Percentiles rank a stretch among this genome's conserved stretches.
Conservation (phyloP, 2,113 vertebrate species). For the Campylorhamphus procurvoides region DNA sequence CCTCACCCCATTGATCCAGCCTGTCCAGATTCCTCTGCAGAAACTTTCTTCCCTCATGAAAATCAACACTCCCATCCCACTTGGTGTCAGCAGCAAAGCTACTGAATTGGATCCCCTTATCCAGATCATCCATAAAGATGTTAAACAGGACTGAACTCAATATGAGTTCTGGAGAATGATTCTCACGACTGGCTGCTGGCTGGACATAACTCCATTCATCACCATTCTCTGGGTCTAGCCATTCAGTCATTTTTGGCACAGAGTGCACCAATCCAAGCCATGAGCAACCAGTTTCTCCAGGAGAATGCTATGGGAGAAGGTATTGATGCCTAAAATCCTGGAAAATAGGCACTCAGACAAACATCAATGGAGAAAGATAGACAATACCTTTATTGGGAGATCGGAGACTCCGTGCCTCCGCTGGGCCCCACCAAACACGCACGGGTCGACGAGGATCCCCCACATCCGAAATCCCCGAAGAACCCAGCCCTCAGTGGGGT, state of each 20-base stretch:
- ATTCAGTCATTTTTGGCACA: background rate
- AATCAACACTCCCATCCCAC: background rate
- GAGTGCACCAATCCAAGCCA: background rate
- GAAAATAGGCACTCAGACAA: no score
- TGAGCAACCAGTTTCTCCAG: background rate
- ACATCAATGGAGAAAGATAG: no score
- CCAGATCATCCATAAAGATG: background rate
- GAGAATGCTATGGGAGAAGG: rapidly evolving
- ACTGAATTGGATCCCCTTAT: rapidly evolving
- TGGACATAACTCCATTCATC: background rate
- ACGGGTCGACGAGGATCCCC: no score
- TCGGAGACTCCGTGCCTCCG: no score
- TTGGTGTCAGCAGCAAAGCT: background rate
- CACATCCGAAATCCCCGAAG: no score
- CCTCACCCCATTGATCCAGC: background rate
- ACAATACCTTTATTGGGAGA: no score
- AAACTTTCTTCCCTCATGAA: background rate
- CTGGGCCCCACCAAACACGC: no score
- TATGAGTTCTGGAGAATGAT: background rate
- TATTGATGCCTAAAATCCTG: no score
- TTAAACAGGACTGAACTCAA: background rate
- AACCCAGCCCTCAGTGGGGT: no score
- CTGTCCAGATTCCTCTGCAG: background rate
- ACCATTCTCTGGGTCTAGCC: background rate
- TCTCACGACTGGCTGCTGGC: no score